Percentiles rank a stretch among this genome's conserved stretches.
These are phyloP conservation scores for Todiramphus chloris DNA, from an alignment of 2,113 vertebrate genomes.

Conservation along the genomic window DNA sequence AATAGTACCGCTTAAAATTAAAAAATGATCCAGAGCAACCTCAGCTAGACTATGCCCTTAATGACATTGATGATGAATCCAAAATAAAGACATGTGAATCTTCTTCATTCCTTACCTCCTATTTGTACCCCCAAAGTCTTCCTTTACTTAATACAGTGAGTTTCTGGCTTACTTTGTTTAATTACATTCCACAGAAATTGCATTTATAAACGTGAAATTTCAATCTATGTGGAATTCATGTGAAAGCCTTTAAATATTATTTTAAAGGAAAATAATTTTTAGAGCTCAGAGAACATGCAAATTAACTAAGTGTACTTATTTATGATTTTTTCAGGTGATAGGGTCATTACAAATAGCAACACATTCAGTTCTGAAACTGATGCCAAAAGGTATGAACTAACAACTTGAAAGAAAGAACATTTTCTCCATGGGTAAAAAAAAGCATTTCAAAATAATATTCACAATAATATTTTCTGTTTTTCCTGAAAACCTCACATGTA, in stretches of 20 bases:
- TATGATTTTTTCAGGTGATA: not conserved
- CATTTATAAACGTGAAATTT: not conserved
- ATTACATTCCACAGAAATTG: not conserved
- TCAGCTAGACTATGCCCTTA: not conserved
- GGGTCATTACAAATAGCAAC: slow-evolving; percentile 2
- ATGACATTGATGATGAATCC: not conserved
- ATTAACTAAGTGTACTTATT: not conserved
- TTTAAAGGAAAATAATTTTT: not conserved
- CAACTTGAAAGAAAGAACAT: not conserved
- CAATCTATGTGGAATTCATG: not conserved
- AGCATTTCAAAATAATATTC: not conserved
- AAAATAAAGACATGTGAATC: not conserved
- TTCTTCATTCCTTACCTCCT: not conserved
- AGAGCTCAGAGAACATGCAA: not conserved
- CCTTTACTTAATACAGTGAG: not conserved
- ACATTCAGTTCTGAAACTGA: slow-evolving; percentile 47
- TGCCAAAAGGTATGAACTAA: not conserved
- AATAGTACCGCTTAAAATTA: not conserved
- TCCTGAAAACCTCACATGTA: not conserved
- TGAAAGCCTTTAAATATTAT: not conserved
- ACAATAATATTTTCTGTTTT: slow-evolving; percentile 18
- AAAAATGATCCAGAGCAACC: not conserved
- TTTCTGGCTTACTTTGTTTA: not conserved
- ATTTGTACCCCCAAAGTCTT: not conserved
- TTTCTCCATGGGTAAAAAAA: not conserved